A percentile compares a stretch with the other conserved stretches of the same genome.
phyloP scores from a whole-genome alignment of 1,140 invertebrate species.

The Mercenaria mercenaria region DNA sequence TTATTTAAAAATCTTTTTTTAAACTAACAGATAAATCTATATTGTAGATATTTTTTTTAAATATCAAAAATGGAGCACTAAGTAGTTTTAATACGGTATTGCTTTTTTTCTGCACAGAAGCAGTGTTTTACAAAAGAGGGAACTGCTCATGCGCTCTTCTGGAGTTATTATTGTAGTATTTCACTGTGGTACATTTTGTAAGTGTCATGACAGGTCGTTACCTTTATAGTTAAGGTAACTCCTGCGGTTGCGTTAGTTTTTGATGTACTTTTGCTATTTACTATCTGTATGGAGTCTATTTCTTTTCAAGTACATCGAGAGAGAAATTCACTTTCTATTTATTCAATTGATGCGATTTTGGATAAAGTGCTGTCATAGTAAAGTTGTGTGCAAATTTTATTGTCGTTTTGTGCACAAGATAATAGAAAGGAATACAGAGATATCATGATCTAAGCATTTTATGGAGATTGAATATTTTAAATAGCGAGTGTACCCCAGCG shows the following conservation, averaged over 20 bases:
- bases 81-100: background rate
- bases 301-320: no score
- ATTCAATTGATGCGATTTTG: conserved; percentile 7
- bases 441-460: background rate
- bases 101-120: background rate
- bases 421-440: background rate
- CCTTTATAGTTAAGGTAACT: background rate
- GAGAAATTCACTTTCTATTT: background rate
- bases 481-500: background rate
- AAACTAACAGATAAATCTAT: no score
- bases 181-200: background rate
- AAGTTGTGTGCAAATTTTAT: conserved; percentile 21
- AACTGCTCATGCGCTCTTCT: background rate
- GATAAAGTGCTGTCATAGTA: conserved; percentile 11
- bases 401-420: conserved; percentile 3
- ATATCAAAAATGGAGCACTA: no score
- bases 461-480: background rate
- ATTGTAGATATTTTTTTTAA: no score
- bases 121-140: background rate
- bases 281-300: background rate
- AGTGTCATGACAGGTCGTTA: background rate
- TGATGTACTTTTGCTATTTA: background rate
- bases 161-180: background rate
- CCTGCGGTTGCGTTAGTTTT: background rate
- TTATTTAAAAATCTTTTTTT: no score